Evolutionary conservation across 2,888 invertebrate genomes (phyloP).

Genomic region (Trichacis sp.): DNA sequence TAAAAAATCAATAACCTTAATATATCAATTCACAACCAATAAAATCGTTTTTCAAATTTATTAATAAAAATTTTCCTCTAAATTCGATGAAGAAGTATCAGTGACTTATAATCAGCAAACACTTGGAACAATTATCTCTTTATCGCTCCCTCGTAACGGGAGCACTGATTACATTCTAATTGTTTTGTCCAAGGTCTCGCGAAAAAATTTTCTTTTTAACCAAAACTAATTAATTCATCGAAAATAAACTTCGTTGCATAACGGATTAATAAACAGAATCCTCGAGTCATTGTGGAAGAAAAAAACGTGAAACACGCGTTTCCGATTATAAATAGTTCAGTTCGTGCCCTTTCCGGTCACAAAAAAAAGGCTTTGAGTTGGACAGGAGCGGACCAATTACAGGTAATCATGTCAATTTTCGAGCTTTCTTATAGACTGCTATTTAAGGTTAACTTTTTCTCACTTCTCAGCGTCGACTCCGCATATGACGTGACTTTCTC

Average conservation of each 20-base stretch:
- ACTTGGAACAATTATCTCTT: neutral
- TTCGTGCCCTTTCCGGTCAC: neutral
- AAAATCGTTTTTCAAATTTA: no score
- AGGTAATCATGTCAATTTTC: neutral
- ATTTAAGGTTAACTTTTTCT: no score
- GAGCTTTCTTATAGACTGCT: no score
- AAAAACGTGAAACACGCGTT: neutral
- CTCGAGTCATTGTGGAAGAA: neutral
- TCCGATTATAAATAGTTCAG: no score
- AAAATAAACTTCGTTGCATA: no score
- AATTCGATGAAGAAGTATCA: no score
- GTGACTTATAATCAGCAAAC: neutral
- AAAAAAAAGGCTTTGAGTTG: neutral
- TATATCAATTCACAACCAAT: no score
- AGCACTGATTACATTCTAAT: neutral
- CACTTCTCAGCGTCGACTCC: no score
- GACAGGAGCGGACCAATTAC: neutral
- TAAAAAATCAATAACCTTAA: no score
- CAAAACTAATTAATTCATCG: neutral
- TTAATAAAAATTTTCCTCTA: no score
- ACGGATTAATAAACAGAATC: no score
- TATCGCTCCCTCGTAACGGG: neutral
- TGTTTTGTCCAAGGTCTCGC: neutral
- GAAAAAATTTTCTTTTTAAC: neutral
- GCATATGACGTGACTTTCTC: no score